phyloP scores from a whole-genome alignment of 2,888 invertebrate species.

The Diplazon laetatorius region DNA sequence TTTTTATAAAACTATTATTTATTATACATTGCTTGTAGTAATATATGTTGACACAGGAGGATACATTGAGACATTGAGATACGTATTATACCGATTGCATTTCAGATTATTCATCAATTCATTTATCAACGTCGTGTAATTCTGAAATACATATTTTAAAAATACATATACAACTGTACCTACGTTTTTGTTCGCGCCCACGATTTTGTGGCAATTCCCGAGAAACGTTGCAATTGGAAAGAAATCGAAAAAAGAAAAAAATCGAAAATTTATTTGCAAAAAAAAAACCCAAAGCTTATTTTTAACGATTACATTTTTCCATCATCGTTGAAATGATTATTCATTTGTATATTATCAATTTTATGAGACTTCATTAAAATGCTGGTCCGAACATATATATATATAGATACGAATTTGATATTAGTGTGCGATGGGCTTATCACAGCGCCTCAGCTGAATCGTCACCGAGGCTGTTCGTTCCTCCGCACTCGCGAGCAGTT shows the following conservation, averaged over 20 bases:
- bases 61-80: slow-evolving; percentile 46
- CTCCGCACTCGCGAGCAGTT: background rate
- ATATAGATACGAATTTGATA: background rate
- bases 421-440: background rate
- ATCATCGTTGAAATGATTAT: background rate
- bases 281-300: too few relatives aligned
- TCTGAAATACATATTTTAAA: slow-evolving; percentile 80
- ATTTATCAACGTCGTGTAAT: slow-evolving; percentile 74
- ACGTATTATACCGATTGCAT: slow-evolving; percentile 51
- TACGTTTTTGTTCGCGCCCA: background rate
- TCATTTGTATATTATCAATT: too few relatives aligned
- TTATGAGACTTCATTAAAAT: too few relatives aligned
- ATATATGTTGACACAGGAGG: slow-evolving; percentile 62
- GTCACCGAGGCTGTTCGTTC: background rate
- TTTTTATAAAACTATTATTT: slow-evolving; percentile 68
- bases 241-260: background rate
- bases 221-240: too few relatives aligned
- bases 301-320: background rate
- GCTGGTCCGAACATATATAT: too few relatives aligned
- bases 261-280: too few relatives aligned
- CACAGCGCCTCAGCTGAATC: background rate
- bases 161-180: slow-evolving; percentile 58
- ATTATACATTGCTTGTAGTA: slow-evolving; percentile 65
- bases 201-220: background rate
- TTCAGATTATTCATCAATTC: slow-evolving; percentile 63